Percentiles rank a stretch among this genome's conserved stretches.
Conservation (phyloP, 2,888 invertebrate genomes). For the Eremobia ochroleuca region DNA sequence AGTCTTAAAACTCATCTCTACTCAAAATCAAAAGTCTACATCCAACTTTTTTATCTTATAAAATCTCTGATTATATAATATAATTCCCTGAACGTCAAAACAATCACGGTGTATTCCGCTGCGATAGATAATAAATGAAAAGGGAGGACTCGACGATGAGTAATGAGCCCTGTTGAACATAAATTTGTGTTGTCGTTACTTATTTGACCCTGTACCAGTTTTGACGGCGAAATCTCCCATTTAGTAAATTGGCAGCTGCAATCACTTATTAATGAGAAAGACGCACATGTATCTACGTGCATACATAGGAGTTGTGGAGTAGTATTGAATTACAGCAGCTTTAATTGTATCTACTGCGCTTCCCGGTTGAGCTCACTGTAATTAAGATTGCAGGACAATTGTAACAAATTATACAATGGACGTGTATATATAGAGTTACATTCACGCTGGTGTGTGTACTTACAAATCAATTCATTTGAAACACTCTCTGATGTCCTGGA, state of each 20-base stretch:
- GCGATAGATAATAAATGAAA: slow-evolving; percentile 57
- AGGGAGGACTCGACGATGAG: slow-evolving; percentile 51
- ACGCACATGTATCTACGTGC: background rate
- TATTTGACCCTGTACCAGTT: slow-evolving; percentile 52
- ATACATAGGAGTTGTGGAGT: background rate
- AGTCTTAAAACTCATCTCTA: background rate
- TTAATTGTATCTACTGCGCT: slow-evolving; percentile 30
- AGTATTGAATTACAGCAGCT: slow-evolving; percentile 44
- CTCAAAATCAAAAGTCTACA: background rate
- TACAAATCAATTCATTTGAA: background rate
- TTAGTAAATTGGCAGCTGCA: slow-evolving; percentile 32
- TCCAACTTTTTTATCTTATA: slow-evolving; percentile 7
- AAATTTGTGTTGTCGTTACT: slow-evolving; percentile 60
- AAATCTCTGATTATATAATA: slow-evolving; percentile 33
- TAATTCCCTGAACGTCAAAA: slow-evolving; percentile 35
- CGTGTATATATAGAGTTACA: background rate
- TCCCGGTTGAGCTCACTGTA: slow-evolving; percentile 18
- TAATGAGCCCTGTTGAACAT: slow-evolving; percentile 57
- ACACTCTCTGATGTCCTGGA: background rate
- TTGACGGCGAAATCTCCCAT: slow-evolving; percentile 44
- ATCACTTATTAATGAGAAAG: slow-evolving; percentile 19
- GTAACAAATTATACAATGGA: slow-evolving; percentile 21
- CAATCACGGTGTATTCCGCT: slow-evolving; percentile 33
- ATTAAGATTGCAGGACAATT: slow-evolving; percentile 45
- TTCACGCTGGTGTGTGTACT: slow-evolving; percentile 2